Percentiles rank a stretch among this genome's conserved stretches.
Conservation (phyloP, 2,888 invertebrate genomes). For the Lepidonotus clava region DNA sequence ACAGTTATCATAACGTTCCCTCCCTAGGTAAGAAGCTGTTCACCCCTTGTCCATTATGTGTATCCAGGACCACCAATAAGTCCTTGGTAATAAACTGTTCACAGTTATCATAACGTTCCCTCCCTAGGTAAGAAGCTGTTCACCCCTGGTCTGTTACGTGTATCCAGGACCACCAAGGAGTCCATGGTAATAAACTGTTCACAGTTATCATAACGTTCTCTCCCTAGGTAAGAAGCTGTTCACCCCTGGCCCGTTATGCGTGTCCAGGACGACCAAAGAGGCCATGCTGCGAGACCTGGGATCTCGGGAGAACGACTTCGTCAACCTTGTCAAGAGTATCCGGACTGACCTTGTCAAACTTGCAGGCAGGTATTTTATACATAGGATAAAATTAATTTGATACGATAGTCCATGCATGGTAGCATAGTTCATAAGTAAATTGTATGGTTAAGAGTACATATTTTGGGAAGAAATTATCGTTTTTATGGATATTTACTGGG, state of each 20-base stretch:
- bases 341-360: conserved; percentile 77
- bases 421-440: no score
- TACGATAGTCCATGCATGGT: no score
- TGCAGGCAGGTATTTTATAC: conserved; percentile 75
- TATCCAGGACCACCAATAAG: no score
- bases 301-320: conserved; percentile 80
- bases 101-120: no score
- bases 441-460: no score
- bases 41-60: not conserved
- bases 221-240: conserved; percentile 78
- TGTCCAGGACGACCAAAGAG: conserved; percentile 78
- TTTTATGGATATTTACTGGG: no score
- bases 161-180: conserved; percentile 78
- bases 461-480: no score
- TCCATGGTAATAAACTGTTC: conserved; percentile 80
- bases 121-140: conserved; percentile 79
- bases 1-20: no score
- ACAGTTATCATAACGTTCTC: no score
- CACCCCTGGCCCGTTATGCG: conserved; percentile 81
- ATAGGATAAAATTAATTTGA: no score
- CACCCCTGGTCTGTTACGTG: conserved; percentile 81
- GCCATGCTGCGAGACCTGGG: conserved; percentile 80
- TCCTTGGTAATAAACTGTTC: no score
- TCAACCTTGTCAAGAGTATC: conserved; percentile 78
- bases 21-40: no score